phyloP scores from a whole-genome alignment of 2,797 vertebrate genomes.

The Semaprochilodus insignis region DNA sequence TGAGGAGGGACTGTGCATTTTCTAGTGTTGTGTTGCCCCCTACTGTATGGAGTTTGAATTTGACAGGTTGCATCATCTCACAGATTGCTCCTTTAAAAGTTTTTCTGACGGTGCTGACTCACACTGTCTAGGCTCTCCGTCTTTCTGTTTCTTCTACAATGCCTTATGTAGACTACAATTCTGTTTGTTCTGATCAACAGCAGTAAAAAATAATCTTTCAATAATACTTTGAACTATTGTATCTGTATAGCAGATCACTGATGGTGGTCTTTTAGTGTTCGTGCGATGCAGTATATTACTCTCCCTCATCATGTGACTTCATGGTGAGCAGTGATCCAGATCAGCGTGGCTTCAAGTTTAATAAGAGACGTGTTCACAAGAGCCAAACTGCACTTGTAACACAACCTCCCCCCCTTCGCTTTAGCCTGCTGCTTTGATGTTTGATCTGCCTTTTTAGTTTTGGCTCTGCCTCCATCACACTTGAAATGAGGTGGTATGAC shows the following conservation, averaged over 20 bases:
- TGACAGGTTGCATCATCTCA: too few relatives aligned
- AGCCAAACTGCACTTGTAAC: conserved; percentile 53
- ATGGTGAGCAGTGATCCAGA: conserved; percentile 38
- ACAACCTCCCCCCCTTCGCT: conserved; percentile 6
- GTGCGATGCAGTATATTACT: conserved; percentile 20
- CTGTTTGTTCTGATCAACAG: neutral
- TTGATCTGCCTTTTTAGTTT: conserved; percentile 41
- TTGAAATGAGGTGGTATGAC: conserved; percentile 44
- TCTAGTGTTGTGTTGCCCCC: too few relatives aligned
- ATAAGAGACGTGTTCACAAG: conserved; percentile 45
- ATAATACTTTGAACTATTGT: conserved; percentile 19
- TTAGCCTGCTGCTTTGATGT: conserved; percentile 51
- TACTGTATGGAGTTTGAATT: too few relatives aligned
- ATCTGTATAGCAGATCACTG: conserved; percentile 32
- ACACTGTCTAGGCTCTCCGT: too few relatives aligned
- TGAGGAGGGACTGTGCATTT: too few relatives aligned
- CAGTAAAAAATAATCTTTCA: neutral
- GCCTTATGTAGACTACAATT: neutral
- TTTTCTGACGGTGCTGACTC: too few relatives aligned
- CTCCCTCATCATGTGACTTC: conserved; percentile 58
- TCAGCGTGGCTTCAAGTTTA: conserved; percentile 44
- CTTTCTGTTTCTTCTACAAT: neutral
- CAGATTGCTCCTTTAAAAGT: too few relatives aligned
- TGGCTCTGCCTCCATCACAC: conserved; percentile 27
- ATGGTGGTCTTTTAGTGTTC: neutral